These are phyloP conservation scores for Theocolax elegans DNA, from an alignment of 1,140 invertebrate species.

Conservation along the genomic window DNA sequence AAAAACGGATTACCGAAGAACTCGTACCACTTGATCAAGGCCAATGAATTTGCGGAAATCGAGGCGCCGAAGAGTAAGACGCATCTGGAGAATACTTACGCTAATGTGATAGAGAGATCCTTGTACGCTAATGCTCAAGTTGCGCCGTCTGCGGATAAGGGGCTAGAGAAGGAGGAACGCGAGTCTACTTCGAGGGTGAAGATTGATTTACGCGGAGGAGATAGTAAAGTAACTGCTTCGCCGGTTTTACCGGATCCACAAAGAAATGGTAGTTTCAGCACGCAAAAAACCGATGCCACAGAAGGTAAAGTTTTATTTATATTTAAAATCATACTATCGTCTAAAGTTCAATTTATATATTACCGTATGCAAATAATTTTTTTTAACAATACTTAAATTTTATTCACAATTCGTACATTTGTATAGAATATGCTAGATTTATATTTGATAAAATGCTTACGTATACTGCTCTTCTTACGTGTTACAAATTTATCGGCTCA, in stretches of 20 bases:
- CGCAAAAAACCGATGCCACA: background rate
- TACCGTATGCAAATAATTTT: too few relatives aligned
- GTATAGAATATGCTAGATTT: too few relatives aligned
- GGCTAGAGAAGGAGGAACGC: background rate
- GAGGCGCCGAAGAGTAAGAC: constrained; percentile 55
- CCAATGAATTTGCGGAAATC: constrained; percentile 67
- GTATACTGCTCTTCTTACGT: too few relatives aligned
- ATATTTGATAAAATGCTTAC: too few relatives aligned
- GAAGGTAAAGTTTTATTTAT: constrained; percentile 15
- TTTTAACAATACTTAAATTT: too few relatives aligned
- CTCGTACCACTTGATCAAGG: constrained; percentile 66
- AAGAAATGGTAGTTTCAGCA: background rate
- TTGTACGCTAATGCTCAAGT: constrained; percentile 41
- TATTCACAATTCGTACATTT: too few relatives aligned
- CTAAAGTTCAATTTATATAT: too few relatives aligned
- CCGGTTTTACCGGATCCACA: background rate
- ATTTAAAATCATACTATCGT: too few relatives aligned
- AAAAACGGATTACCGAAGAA: constrained; percentile 43
- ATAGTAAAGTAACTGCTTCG: background rate
- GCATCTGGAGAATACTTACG: constrained; percentile 58
- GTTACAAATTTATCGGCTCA: too few relatives aligned
- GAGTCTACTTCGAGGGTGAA: background rate
- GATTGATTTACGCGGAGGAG: constrained; percentile 13
- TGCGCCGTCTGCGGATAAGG: background rate
- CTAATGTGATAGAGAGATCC: constrained; percentile 61